Conservation (phyloP, 2,797 vertebrate genomes). For the Pyrocephalus nanus region DNA sequence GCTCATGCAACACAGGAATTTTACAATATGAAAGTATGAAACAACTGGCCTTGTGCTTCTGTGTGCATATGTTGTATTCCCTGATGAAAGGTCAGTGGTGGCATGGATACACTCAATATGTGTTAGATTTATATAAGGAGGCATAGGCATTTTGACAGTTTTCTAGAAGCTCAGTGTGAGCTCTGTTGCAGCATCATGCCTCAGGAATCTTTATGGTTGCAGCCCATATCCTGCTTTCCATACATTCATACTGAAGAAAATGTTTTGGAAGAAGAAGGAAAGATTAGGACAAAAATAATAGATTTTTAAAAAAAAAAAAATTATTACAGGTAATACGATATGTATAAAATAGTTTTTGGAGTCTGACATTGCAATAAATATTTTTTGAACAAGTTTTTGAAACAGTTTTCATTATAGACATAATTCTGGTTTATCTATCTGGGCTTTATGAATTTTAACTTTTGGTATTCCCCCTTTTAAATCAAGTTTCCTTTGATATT, state of each 20-base stretch:
- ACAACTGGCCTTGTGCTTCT: accelerated
- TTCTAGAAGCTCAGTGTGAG: not conserved
- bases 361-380: not conserved
- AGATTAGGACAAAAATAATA: not conserved
- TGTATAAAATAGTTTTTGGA: not conserved
- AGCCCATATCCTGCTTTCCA: not conserved
- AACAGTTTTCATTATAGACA: not conserved
- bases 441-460: not conserved
- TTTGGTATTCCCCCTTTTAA: not conserved
- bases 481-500: not conserved
- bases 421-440: not conserved
- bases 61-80: accelerated
- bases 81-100: not conserved
- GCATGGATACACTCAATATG: not conserved
- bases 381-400: not conserved
- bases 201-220: not conserved
- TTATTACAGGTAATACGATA: not conserved
- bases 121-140: not conserved
- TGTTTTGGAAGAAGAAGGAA: not conserved
- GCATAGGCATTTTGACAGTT: not conserved
- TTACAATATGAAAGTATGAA: not conserved
- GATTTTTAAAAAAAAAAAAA: not conserved
- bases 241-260: not conserved
- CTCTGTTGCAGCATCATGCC: not conserved
- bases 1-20: not conserved